phyloP scores from a whole-genome alignment of 2,888 invertebrate genomes.

The Pyrrhia umbra region DNA sequence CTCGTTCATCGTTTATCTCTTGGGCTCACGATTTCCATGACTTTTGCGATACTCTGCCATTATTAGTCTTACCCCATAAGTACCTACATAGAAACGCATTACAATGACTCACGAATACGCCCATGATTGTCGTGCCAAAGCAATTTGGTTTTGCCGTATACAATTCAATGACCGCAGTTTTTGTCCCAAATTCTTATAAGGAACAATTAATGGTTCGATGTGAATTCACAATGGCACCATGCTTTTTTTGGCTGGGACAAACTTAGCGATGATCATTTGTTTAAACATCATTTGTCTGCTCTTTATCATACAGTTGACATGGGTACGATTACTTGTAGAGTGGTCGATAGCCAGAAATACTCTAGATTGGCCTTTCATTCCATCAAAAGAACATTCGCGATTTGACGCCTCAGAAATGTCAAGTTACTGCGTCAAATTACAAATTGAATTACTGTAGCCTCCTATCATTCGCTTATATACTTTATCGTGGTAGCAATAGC shows the following conservation, averaged over 20 bases:
- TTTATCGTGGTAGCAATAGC: not conserved
- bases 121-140: constrained; percentile 36
- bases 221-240: constrained; percentile 15
- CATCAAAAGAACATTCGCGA: no score
- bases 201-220: constrained; percentile 32
- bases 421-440: no score
- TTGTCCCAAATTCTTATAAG: constrained; percentile 39
- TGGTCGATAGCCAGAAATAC: no score
- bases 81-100: constrained; percentile 13
- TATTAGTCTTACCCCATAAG: constrained; percentile 19
- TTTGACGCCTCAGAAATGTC: no score
- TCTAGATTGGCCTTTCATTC: no score
- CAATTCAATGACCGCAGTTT: constrained; percentile 41
- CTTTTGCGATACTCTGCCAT: constrained; percentile 27
- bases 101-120: constrained; percentile 42
- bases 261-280: not conserved
- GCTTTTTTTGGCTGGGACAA: constrained; percentile 6
- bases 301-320: not conserved
- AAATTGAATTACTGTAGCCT: no score
- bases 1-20: not conserved
- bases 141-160: constrained; percentile 41
- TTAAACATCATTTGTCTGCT: constrained; percentile 1
- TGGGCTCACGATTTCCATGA: constrained; percentile 38
- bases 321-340: no score
- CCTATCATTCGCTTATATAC: not conserved